phyloP scores from a whole-genome alignment of 92 coral and sea anemone species.

The Bergia sp. region DNA sequence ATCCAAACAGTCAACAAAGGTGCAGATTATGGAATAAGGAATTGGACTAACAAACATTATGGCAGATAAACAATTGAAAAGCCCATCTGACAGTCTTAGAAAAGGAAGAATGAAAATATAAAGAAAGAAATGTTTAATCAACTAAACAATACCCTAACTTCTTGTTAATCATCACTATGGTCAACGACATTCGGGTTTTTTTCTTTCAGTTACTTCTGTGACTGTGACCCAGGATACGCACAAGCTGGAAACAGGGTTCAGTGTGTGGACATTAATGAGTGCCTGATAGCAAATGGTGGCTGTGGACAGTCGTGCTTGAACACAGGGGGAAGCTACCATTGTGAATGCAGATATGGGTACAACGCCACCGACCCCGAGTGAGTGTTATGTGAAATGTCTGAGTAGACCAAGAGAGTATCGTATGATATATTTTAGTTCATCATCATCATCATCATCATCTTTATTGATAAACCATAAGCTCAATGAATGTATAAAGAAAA shows the following conservation, averaged over 20 bases:
- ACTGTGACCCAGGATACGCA: conserved; percentile 77
- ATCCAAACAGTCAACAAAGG: too few species aligned
- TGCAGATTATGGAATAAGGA: too few species aligned
- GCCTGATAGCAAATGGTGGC: conserved; percentile 81
- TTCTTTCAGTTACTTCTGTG: conserved; percentile 78
- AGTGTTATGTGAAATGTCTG: conserved; percentile 20
- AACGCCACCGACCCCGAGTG: conserved; percentile 80
- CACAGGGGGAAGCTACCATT: conserved; percentile 79
- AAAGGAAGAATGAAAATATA: background rate
- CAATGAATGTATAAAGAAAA: too few species aligned
- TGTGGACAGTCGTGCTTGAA: conserved; percentile 89
- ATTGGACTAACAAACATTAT: too few species aligned
- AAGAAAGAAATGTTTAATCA: background rate
- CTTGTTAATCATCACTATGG: background rate
- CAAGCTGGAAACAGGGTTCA: conserved; percentile 69
- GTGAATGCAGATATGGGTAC: conserved; percentile 85
- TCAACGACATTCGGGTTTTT: background rate
- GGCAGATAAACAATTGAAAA: background rate
- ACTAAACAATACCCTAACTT: background rate
- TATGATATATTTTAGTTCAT: too few species aligned
- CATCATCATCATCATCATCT: too few species aligned
- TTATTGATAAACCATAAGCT: too few species aligned
- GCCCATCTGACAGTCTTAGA: too few species aligned
- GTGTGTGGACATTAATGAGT: conserved; percentile 87
- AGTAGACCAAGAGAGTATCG: background rate